A percentile compares a stretch with the other conserved stretches of the same genome.
phyloP scores from a whole-genome alignment of 2,113 vertebrate genomes.

The Triplophysa siluroides region DNA sequence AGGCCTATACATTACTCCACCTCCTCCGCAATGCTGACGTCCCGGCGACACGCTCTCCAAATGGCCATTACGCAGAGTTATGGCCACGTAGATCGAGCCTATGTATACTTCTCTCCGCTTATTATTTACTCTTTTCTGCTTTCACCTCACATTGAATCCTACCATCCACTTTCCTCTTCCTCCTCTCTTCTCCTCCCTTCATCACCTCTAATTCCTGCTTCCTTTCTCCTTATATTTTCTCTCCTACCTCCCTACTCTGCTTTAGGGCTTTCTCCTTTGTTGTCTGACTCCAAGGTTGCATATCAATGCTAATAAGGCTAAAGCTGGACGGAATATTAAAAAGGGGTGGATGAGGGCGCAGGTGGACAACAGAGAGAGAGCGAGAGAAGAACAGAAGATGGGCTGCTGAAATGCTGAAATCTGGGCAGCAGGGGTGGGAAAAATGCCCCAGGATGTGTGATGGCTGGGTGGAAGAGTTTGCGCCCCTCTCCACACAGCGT shows the following conservation, averaged over 20 bases:
- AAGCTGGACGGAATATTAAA: constrained; percentile 51
- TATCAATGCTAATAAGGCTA: constrained; percentile 59
- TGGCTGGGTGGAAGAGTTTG: constrained; percentile 49
- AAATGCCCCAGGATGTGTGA: constrained; percentile 53
- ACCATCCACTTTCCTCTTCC: neutral
- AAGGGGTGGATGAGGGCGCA: constrained; percentile 42
- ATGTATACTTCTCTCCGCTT: neutral
- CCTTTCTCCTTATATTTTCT: constrained; percentile 3
- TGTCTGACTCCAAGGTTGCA: constrained; percentile 56
- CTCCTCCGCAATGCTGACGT: constrained; percentile 43
- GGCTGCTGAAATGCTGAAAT: constrained; percentile 34
- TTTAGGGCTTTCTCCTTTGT: constrained; percentile 60
- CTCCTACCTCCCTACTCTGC: constrained; percentile 38
- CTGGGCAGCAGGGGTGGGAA: constrained; percentile 53
- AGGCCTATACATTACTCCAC: constrained; percentile 40
- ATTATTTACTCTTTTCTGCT: constrained; percentile 7
- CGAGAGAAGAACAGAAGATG: constrained; percentile 7
- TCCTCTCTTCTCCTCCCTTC: constrained; percentile 15
- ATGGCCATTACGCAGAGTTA: constrained; percentile 19
- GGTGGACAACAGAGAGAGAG: constrained; percentile 46
- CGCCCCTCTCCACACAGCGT: constrained; percentile 34
- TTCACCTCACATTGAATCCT: neutral
- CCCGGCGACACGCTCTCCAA: neutral
- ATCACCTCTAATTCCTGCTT: neutral
- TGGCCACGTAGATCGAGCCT: constrained; percentile 28